Evolutionary conservation across 2,888 invertebrate genomes (phyloP).

Genomic region (Torymus tubicola): DNA sequence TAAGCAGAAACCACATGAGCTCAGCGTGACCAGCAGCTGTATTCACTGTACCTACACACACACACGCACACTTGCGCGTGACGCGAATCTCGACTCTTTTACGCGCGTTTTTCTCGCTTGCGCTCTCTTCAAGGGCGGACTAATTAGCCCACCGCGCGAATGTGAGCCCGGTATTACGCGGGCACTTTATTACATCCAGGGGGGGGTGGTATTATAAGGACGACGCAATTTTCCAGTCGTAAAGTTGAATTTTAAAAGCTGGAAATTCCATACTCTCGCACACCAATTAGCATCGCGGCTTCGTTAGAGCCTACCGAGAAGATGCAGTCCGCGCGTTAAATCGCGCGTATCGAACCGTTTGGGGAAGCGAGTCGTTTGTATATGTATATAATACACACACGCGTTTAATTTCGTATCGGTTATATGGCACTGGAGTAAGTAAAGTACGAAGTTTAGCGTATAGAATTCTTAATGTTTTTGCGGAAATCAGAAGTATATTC

Average conservation of each 20-base stretch:
- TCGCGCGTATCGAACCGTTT: too few species aligned
- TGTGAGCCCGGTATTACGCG: slow-evolving; percentile 32
- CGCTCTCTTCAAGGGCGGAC: neutral
- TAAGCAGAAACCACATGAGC: neutral
- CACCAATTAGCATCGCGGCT: slow-evolving; percentile 42
- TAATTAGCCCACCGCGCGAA: slow-evolving; percentile 35
- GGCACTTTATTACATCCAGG: slow-evolving; percentile 23
- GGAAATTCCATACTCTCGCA: slow-evolving; percentile 21
- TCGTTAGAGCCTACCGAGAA: slow-evolving; percentile 17
- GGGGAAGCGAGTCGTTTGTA: too few species aligned
- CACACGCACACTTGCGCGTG: slow-evolving; percentile 29
- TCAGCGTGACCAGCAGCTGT: slow-evolving; percentile 44
- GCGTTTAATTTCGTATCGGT: too few species aligned
- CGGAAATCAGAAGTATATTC: too few species aligned
- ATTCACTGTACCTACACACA: slow-evolving; percentile 24
- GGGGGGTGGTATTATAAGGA: neutral
- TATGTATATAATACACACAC: too few species aligned
- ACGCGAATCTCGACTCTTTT: slow-evolving; percentile 26
- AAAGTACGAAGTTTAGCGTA: too few species aligned
- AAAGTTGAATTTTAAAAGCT: slow-evolving; percentile 17
- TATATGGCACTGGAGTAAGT: too few species aligned
- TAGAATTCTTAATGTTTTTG: too few species aligned
- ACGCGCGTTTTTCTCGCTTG: slow-evolving; percentile 8
- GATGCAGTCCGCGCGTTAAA: neutral
- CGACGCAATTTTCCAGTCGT: slow-evolving; percentile 42